Evolutionary conservation across 2,888 invertebrate genomes (phyloP).

Genomic region (Hyppa rectilinea): DNA sequence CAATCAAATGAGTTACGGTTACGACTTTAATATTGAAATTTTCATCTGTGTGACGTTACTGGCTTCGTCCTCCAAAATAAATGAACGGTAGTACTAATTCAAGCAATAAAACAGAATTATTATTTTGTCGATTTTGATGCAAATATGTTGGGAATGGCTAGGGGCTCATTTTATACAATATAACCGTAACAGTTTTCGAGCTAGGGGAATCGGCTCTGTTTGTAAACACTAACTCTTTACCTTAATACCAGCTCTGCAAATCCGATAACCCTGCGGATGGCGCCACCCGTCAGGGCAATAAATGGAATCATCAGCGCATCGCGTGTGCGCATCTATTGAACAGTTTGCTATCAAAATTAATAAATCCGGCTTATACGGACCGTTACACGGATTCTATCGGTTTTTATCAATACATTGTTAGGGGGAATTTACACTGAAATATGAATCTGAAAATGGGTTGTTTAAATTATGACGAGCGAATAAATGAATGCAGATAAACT

Average conservation of each 20-base stretch:
- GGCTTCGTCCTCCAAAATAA: neutral
- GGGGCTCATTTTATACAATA: neutral
- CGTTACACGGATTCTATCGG: slow-evolving; percentile 35
- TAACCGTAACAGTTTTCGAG: neutral
- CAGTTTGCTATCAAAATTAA: slow-evolving; percentile 50
- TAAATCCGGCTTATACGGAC: slow-evolving; percentile 45
- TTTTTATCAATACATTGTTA: slow-evolving; percentile 46
- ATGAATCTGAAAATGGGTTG: no score
- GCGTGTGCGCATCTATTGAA: slow-evolving; percentile 33
- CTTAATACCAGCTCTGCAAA: slow-evolving; percentile 1
- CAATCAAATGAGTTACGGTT: neutral
- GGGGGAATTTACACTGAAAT: slow-evolving; percentile 13
- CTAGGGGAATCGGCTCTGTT: neutral
- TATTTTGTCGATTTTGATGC: neutral
- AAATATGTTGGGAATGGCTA: neutral
- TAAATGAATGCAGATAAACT: neutral
- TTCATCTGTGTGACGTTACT: neutral
- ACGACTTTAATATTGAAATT: neutral
- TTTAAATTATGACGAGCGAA: neutral
- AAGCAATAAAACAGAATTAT: neutral
- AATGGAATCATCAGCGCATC: slow-evolving; percentile 50
- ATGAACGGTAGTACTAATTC: no score
- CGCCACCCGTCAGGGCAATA: slow-evolving; percentile 40
- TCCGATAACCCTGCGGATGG: slow-evolving; percentile 38
- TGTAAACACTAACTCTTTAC: slow-evolving; percentile 33